Base-by-base conservation (phyloP, 1,140 invertebrate species). In the Micrasema longulum region DNA sequence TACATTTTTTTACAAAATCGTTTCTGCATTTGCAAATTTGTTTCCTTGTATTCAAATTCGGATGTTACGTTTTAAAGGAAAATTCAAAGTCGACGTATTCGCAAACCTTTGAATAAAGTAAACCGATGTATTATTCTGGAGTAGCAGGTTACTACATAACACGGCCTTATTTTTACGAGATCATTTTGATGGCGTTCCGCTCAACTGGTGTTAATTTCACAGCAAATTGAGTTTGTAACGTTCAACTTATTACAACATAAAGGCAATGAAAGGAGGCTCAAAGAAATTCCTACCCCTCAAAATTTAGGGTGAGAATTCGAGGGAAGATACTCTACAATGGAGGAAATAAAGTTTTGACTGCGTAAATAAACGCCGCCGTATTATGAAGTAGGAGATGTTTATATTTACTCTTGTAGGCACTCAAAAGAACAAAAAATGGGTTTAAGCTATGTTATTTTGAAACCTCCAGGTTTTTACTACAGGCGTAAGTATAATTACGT, bases 191-290 rank as follows among this genome's bases (percentile, higher is more conserved):
- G 55, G 22, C 22, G 36, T 41, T 60, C 36, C 55, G 55, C 55
- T 60, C 55, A 60, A 60, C 55, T 22, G 55, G 31, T 22, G 36
- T 60, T 60, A 60, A 60, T 60, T 60, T 60, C 31, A 60, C 55
- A 60, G 55, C 55, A 41, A 43, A 60, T 60, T 60, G 55, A 60
- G 55, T 60, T 60, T 60, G 55, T 60, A 60, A 60, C 36, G 55
- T 43, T 60, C 36, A 41, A 38, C 35, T 60, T 43, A 60, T 41
- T 60, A 41, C 31, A 12, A 20, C 36, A 38, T 60, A 41, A 60
- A 60, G 55, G 55, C 35, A n/a, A 60, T 23, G 52, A 55, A 55
- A n/a, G 9, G 26, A 55, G 26, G 26, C 23, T 31, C 52, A 31
- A 47, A 31, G 10, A 55, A 55, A n/a, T 36, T 55, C 26, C 26